Base-by-base conservation (phyloP, 92 coral and sea anemone species). In the Nematostella vectensis region DNA sequence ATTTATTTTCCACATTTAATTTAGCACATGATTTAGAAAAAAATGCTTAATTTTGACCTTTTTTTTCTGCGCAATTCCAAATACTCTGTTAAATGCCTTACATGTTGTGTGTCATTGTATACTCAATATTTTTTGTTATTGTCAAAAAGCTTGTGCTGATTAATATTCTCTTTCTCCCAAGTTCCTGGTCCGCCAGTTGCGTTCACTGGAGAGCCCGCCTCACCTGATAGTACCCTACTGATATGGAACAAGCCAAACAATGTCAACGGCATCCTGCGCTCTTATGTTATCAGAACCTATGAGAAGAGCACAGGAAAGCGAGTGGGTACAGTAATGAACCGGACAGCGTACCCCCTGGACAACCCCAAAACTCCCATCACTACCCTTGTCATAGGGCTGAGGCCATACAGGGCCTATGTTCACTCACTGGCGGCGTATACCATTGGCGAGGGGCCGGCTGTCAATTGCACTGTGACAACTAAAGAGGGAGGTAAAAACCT, bases 401-500 rank as follows among this genome's bases (percentile, higher is more conserved):
- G 62, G 54, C 80, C 80, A 0, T 79, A 10, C 56, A 79, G 80
- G 44, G 57, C 66, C 47, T 79, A 66, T 45, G 57, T 52, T 13
- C 27, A 53, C 44, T 27, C 70, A 13, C 26, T 78, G 2, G 71
- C 65, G 70, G 85, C 75, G 0, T 64, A 61, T 13, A 78, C 85
- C 10, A 50, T 60, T 13, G 30, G 27, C 26, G 70, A 58, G 25
- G 85, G 85, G 19, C 58, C 50, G 12, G 3, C 20, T 53, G 75
- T 62, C 0, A 59, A 55, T 57, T 48, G 67, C 48, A 51, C 66
- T 0, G 71, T 62, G 12, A 53, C 18, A 56, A 78, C 85, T 12
- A 16, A 40, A 6, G 80, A 72, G 58, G 80, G 75, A 79, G 80
- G 85, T 79, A 54, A 9, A 47, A n/a, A n/a, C n/a, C n/a, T n/a